Base-by-base conservation (phyloP, 2,113 vertebrate species). In the Actenoides lindsayi region DNA sequence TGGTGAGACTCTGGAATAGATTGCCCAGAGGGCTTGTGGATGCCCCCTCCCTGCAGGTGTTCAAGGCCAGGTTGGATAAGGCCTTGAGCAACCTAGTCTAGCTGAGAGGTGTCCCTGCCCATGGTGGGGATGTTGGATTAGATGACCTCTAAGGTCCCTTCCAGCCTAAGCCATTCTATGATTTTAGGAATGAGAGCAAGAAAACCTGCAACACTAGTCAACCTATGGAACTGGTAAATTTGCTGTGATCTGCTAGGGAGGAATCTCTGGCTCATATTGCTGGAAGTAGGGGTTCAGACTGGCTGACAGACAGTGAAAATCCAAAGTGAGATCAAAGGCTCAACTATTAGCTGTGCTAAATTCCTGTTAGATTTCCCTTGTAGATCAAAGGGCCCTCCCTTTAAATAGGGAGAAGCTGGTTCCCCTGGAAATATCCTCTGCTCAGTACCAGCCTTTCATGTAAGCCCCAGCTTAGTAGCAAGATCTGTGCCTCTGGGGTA, bases 401-500 rank as follows among this genome's bases (percentile, higher is more conserved):
- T 96, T 93, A 96, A 96, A 86, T 7, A 83, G 63, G 87, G 79
- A 86, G 90, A 82, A 94, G 79, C n/a, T 88, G 78, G 74, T 93
- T 83, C 54, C 41, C 50, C 63, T 84, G 65, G 73, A 96, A 95
- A 48, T 83, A 92, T 24, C 68, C 35, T 83, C 76, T 78, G 69
- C 73, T 89, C 41, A 3, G n/a, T 53, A 46, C 42, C 63, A 69
- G 56, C 77, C 78, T 93, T 90, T 86, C 50, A 27, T 39, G 59
- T 85, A 80, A 88, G 46, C 23, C 18, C 42, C 60, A 71, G 68
- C 23, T 74, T 50, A 67, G 44, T 5, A n/a, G 31, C 69, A 60
- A 82, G 67, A 80, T 53, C 69, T 85, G 62, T n/a, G 23, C 50
- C 46, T 30, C 8, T 41, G 50, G 54, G 59, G 30, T 63, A 24